A percentile compares a stretch with the other conserved stretches of the same genome.
phyloP scores from a whole-genome alignment of 1,140 invertebrate genomes.

The Globodera ellingtonae region DNA sequence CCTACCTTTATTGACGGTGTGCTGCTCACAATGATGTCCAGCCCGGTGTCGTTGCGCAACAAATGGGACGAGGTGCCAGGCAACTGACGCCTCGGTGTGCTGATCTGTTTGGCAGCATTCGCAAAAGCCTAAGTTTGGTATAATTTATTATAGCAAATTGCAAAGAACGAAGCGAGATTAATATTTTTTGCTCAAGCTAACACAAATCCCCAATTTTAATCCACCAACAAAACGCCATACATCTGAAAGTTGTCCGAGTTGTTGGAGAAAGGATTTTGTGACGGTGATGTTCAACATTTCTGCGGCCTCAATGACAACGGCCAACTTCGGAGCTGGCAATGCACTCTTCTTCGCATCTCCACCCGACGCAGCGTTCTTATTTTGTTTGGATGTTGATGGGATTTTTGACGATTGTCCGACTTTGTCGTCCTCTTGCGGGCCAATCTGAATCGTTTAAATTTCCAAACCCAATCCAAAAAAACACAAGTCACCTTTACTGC shows the following conservation, averaged over 20 bases:
- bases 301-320: conserved; percentile 66
- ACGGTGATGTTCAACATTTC: conserved; percentile 72
- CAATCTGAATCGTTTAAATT: not conserved
- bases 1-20: conserved; percentile 56
- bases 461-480: not conserved
- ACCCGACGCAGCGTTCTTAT: not conserved
- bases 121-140: conserved; percentile 67
- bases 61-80: conserved; percentile 75
- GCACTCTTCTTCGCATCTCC: conserved; percentile 1
- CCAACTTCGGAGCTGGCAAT: conserved; percentile 57
- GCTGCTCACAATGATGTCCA: conserved; percentile 55
- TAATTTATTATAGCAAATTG: not conserved
- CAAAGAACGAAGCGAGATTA: too few species aligned
- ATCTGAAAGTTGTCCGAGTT: conserved; percentile 70
- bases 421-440: conserved; percentile 42
- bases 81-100: conserved; percentile 58
- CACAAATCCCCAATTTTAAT: too few species aligned
- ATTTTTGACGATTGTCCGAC: not conserved
- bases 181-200: too few species aligned
- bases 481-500: conserved; percentile 67
- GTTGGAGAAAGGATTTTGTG: conserved; percentile 83
- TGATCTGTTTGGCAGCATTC: conserved; percentile 68
- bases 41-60: conserved; percentile 64
- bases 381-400: conserved; percentile 9
- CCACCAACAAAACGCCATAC: not conserved